Evolutionary conservation across 2,797 vertebrate species (phyloP).

Genomic region (Catharus ustulatus): DNA sequence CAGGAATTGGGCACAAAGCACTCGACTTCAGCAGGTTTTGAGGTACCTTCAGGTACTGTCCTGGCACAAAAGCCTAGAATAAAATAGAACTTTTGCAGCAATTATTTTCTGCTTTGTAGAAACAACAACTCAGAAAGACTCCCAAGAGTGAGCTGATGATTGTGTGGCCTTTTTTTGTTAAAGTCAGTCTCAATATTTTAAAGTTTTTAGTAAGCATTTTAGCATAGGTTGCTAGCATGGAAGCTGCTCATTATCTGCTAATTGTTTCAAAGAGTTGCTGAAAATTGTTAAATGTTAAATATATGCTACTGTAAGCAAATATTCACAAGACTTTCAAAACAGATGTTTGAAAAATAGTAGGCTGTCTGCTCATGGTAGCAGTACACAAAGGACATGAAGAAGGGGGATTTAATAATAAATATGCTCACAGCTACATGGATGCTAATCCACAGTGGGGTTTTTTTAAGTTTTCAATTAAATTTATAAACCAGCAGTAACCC

Average conservation of each 20-base stretch:
- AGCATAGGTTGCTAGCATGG: constrained; percentile 25
- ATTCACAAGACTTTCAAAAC: constrained; percentile 36
- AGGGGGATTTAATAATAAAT: constrained; percentile 4
- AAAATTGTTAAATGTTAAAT: constrained; percentile 68
- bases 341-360: constrained; percentile 46
- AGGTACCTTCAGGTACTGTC: neutral
- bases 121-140: constrained; percentile 1
- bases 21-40: neutral
- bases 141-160: neutral
- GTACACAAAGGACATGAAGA: constrained; percentile 6
- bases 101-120: constrained; percentile 35
- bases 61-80: neutral
- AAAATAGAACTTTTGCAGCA: neutral
- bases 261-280: constrained; percentile 70
- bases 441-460: neutral
- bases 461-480: neutral
- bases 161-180: constrained; percentile 23
- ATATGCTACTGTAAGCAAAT: constrained; percentile 63
- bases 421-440: neutral
- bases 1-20: neutral
- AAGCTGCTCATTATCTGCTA: constrained; percentile 64
- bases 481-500: neutral
- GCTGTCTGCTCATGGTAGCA: constrained; percentile 7
- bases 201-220: constrained; percentile 65
- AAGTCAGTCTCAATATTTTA: constrained; percentile 43